These are phyloP conservation scores for Cichlasoma orientale DNA, from an alignment of 2,797 vertebrate genomes.

Conservation along the genomic window DNA sequence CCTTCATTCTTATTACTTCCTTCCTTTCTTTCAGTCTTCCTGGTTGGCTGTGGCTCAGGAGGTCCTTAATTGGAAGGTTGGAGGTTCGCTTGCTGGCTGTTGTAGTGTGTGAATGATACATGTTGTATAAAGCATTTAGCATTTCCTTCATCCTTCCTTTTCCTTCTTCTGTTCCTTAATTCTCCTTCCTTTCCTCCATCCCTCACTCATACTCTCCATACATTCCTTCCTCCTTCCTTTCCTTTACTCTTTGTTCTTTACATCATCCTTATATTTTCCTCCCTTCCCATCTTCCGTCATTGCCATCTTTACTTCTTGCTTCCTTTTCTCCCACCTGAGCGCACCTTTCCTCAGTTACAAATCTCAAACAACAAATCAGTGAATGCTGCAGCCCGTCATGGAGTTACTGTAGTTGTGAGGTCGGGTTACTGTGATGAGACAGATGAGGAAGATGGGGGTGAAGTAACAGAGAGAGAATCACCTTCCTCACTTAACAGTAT, in stretches of 20 bases:
- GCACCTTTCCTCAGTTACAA: not conserved
- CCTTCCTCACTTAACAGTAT: not conserved
- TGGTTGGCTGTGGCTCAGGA: no score
- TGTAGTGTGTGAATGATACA: no score
- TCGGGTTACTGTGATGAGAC: not conserved
- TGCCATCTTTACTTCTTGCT: not conserved
- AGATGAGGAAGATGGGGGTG: not conserved
- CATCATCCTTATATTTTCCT: not conserved
- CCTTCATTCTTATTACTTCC: no score
- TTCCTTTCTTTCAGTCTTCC: no score
- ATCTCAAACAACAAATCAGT: not conserved
- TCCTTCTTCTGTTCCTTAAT: not conserved
- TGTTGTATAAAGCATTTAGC: no score
- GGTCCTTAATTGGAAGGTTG: no score
- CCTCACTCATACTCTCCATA: not conserved
- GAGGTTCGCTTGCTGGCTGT: no score
- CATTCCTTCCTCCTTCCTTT: not conserved
- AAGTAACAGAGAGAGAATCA: not conserved
- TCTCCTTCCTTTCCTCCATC: no score
- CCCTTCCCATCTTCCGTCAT: rapidly evolving
- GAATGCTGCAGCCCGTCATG: not conserved
- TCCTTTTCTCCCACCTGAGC: not conserved
- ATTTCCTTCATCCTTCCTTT: not conserved
- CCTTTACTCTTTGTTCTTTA: not conserved
- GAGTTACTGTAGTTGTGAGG: not conserved